phyloP scores from a whole-genome alignment of 2,113 vertebrate species.

The Triplophysa dalaica region DNA sequence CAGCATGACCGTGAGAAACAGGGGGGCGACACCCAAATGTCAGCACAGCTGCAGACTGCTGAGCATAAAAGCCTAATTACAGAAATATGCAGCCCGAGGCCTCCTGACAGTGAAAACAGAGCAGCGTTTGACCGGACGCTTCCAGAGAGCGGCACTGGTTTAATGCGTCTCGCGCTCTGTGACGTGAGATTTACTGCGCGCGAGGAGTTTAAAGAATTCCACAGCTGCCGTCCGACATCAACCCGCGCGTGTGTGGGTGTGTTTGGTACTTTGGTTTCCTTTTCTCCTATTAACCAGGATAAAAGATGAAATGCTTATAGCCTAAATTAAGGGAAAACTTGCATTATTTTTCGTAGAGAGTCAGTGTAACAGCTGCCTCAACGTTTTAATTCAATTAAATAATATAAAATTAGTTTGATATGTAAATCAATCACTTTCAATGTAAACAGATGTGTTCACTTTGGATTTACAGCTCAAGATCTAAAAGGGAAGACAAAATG shows the following conservation, averaged over 20 bases:
- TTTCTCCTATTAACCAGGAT: neutral
- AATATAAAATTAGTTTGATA: too few relatives aligned
- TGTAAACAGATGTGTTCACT: too few relatives aligned
- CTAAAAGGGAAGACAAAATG: too few relatives aligned
- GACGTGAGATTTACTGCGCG: slow-evolving; percentile 70
- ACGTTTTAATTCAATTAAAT: too few relatives aligned
- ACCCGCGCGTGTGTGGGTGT: slow-evolving; percentile 57
- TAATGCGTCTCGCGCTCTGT: slow-evolving; percentile 67
- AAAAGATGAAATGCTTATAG: neutral
- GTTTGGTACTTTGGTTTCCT: slow-evolving; percentile 46
- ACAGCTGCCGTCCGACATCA: slow-evolving; percentile 72
- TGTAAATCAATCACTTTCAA: too few relatives aligned
- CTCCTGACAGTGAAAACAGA: slow-evolving; percentile 81
- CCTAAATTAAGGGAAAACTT: neutral
- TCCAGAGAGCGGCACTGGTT: slow-evolving; percentile 61
- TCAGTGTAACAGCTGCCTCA: too few relatives aligned
- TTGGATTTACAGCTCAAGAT: too few relatives aligned
- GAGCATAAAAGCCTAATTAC: slow-evolving; percentile 88
- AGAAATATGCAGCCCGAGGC: slow-evolving; percentile 86
- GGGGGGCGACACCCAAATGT: slow-evolving; percentile 88
- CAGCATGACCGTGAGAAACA: slow-evolving; percentile 88
- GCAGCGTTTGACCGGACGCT: slow-evolving; percentile 72
- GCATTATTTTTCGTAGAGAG: too few relatives aligned
- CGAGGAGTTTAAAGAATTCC: slow-evolving; percentile 60
- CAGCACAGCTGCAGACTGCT: slow-evolving; percentile 92